Evolutionary conservation across 2,797 vertebrate species (phyloP), one percentile per base, ranked within the genome.

Genomic region (Phoxinus dragarum): DNA sequence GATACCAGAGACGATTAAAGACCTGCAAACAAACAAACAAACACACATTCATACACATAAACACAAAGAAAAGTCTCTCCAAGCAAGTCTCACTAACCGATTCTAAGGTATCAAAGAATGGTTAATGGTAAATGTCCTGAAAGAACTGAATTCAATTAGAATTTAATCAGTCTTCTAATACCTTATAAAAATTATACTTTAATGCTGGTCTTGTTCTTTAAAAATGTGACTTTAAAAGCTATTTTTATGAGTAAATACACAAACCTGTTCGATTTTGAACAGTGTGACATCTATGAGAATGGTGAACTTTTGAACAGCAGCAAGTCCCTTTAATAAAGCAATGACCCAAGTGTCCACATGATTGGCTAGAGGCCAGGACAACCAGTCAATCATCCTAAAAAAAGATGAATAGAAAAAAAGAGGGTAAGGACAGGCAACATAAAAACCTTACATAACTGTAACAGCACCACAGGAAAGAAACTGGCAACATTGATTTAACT

Each of bases 271-370:
- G 88, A 99, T 99, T 94, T 99, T 99, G 38, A 99, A 96, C 90
- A 98, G 93, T 88, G 98, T 99, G 90, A 99, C 98, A 89, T 99
- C 98, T 86, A 99, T 99, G 90, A 99, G 97, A 92, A 99, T 99
- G 54, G 98, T 99, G 92, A 99, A 99, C 94, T 99, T 99, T 95
- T 99, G 98, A 89, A 98, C 98, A 69, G 98, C 97, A 19, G 98
- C 98, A 91, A 99, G 94, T 79, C 98, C 98, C 93, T 98, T 99
- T 74, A 99, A 93, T 54, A 99, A 94, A 77, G 98, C 97, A 79
- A 98, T 98, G 91, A 99, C 96, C 98, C 98, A 99, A 0, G 96
- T 99, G 84, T 99, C 98, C 83, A 99, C 97, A n/a, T 99, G 97
- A 88, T 98, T 97, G 87, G 98, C 98, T 91, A 99, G 90, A 44